Evolutionary conservation across 2,797 vertebrate genomes (phyloP).

Genomic region (Borostomias antarcticus): DNA sequence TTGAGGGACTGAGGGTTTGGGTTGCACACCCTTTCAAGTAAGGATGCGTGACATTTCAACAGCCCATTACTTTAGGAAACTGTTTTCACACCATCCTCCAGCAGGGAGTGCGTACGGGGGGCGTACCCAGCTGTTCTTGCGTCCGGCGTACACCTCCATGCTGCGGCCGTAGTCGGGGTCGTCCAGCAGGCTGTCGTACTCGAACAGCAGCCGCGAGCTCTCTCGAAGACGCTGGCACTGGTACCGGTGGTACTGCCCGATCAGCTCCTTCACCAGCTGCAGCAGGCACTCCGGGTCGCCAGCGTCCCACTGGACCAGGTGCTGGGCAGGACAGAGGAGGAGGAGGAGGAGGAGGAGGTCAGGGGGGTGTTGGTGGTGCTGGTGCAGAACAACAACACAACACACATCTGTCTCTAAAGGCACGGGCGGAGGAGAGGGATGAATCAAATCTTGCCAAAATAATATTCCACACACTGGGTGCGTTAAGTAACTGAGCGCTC

Average conservation of each 20-base stretch:
- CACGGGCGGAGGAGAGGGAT: no score
- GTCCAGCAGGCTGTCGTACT: slow-evolving; percentile 95
- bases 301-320: slow-evolving; percentile 91
- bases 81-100: no score
- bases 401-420: no score
- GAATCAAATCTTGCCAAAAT: no score
- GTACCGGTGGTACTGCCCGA: slow-evolving; percentile 96
- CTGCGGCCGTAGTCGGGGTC: slow-evolving; percentile 90
- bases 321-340: slow-evolving; percentile 71
- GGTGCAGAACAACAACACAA: no score
- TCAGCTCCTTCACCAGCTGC: slow-evolving; percentile 95
- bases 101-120: no score
- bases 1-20: not conserved
- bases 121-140: slow-evolving; percentile 96
- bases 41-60: no score
- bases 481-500: no score
- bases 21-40: no score
- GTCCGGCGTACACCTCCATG: slow-evolving; percentile 96
- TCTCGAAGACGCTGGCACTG: slow-evolving; percentile 92
- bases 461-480: no score
- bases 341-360: slow-evolving; percentile 11
- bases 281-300: slow-evolving; percentile 90
- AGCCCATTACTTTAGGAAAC: no score
- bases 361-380: not conserved
- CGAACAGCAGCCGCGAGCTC: slow-evolving; percentile 96